Evolutionary conservation across 2,888 invertebrate genomes (phyloP).

Genomic region (Vannuccia rotundouncinata): DNA sequence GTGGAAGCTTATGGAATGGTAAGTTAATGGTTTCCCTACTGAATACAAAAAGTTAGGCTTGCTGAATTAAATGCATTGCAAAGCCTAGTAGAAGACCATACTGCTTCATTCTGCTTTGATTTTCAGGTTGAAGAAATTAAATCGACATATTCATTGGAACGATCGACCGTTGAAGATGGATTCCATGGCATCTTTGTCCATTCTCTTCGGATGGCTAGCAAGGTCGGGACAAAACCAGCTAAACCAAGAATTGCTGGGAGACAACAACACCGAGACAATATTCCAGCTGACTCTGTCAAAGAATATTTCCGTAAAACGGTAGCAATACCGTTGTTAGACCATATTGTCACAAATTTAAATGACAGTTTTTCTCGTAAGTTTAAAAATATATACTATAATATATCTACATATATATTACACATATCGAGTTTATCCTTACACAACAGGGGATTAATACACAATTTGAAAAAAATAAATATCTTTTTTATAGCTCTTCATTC

Average conservation of each 20-base stretch:
- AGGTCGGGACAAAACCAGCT: conserved; percentile 16
- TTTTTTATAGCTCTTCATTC: conserved; percentile 16
- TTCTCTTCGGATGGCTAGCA: conserved; percentile 20
- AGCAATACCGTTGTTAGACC: conserved; percentile 20
- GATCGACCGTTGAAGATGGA: conserved; percentile 15
- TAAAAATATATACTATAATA: neutral
- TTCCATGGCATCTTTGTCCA: conserved; percentile 22
- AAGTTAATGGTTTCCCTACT: conserved; percentile 11
- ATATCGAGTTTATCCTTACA: conserved; percentile 22
- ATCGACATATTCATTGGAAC: neutral
- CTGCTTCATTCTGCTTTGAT: conserved; percentile 11
- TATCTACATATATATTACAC: conserved; percentile 14
- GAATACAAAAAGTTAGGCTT: conserved; percentile 17
- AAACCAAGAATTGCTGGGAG: conserved; percentile 1
- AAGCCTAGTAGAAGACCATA: neutral
- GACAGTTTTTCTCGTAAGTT: conserved; percentile 23
- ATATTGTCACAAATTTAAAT: conserved; percentile 20
- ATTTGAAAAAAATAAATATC: neutral
- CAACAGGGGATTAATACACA: conserved; percentile 17
- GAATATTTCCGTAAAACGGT: conserved; percentile 11
- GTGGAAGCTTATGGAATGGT: conserved; percentile 32
- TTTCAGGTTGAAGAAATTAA: conserved; percentile 19
- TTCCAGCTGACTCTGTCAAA: conserved; percentile 5
- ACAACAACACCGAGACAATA: conserved; percentile 15
- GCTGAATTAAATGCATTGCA: conserved; percentile 3